phyloP scores from a whole-genome alignment of 2,797 vertebrate species.

The Decapterus maruadsi region DNA sequence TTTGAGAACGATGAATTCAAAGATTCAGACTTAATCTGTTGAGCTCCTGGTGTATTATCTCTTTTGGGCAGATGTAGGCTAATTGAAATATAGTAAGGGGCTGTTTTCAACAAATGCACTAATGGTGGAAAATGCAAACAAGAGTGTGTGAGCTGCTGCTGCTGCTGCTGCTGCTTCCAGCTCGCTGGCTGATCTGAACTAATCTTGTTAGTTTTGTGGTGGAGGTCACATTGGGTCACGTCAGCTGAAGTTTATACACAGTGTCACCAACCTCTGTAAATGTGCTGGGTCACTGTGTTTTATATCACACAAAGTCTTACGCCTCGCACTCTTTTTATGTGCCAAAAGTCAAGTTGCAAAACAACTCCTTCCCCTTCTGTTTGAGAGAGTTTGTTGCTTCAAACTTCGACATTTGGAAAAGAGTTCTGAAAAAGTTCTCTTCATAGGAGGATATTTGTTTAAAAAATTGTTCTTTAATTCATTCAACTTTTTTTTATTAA shows the following conservation, averaged over 20 bases:
- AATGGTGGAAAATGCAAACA: background rate
- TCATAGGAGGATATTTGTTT: background rate
- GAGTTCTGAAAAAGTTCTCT: background rate
- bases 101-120: background rate
- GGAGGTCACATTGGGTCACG: background rate
- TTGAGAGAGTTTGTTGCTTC: background rate
- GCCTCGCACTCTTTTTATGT: no score
- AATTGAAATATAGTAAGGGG: background rate
- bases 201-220: background rate
- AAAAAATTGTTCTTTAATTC: no score
- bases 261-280: background rate
- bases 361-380: background rate
- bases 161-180: background rate
- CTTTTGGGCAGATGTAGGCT: background rate
- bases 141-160: background rate
- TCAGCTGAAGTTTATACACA: background rate
- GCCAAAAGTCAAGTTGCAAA: background rate
- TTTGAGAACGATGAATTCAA: background rate
- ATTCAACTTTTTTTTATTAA: no score
- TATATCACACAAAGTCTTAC: background rate
- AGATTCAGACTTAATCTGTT: background rate
- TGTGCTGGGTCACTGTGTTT: background rate
- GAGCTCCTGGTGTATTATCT: background rate
- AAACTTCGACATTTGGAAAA: background rate
- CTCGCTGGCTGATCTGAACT: background rate